These are phyloP conservation scores for Poeciliopsis turneri DNA, from an alignment of 2,797 vertebrate genomes.

Conservation along the genomic window DNA sequence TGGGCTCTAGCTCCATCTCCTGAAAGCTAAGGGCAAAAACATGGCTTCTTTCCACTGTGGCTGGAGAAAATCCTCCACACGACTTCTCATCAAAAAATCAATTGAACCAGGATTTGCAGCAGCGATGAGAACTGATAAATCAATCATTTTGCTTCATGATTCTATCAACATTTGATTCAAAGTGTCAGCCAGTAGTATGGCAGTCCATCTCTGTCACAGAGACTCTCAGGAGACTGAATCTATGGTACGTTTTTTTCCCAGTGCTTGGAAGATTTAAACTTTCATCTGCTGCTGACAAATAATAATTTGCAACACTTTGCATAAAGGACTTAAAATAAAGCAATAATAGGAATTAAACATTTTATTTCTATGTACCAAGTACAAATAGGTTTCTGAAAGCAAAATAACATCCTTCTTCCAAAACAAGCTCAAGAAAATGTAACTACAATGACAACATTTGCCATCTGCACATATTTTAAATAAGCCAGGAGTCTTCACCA, in stretches of 20 bases:
- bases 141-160: slow-evolving; percentile 20
- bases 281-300: slow-evolving; percentile 35
- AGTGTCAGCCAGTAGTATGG: not conserved
- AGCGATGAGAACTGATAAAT: slow-evolving; percentile 30
- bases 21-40: slow-evolving; percentile 37
- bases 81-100: slow-evolving; percentile 26
- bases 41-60: not conserved
- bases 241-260: slow-evolving; percentile 10
- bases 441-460: slow-evolving; percentile 28
- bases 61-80: slow-evolving; percentile 8
- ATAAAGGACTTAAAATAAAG: not conserved
- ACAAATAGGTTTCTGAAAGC: slow-evolving; percentile 3
- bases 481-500: slow-evolving; percentile 19
- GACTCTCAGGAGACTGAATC: slow-evolving; percentile 25
- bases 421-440: slow-evolving; percentile 24
- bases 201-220: slow-evolving; percentile 15
- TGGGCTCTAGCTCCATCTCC: slow-evolving; percentile 71
- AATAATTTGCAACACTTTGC: slow-evolving; percentile 19
- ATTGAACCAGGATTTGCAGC: slow-evolving; percentile 23
- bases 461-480: slow-evolving; percentile 34
- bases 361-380: not conserved
- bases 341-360: not conserved
- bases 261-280: slow-evolving; percentile 6
- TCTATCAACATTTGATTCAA: slow-evolving; percentile 39
- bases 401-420: slow-evolving; percentile 10